Evolutionary conservation across 1,140 invertebrate genomes (phyloP), one percentile per base, ranked within the genome.

Genomic region (honey bee (Apis mellifera)): DNA sequence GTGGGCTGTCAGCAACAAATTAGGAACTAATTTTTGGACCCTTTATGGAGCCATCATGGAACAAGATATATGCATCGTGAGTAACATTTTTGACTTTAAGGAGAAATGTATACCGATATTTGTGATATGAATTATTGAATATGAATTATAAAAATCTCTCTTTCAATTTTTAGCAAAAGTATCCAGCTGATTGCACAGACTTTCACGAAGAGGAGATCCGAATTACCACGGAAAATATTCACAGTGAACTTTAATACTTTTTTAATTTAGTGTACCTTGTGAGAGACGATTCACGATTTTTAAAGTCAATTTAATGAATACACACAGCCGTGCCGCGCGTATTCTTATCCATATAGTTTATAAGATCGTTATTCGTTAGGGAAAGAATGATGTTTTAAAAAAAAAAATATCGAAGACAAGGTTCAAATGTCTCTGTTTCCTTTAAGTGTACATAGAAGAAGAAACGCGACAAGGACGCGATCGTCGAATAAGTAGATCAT

Each of bases 161-260:
- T 21, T 87, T 78, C 65, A 75, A 92, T 94, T 86, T 93, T n/a
- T 93, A 97, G 97, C 94, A 92, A 0, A 96, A 95, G 87, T 97
- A 96, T 90, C 96, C 96, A 79, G 96, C 95, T 0, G 95, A 97
- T 71, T 97, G 97, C 88, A 95, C 95, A 50, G 95, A 95, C 4
- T 98, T 97, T 93, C 96, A 97, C 89, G 96, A 97, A 91, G 97
- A 97, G 91, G 97, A 98, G 92, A 93, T 96, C 42, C 96, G 96
- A 95, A 96, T 97, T 23, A 97, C 96, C 48, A 88, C 96, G 52
- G 97, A 97, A 94, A 96, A 96, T 77, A 95, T 96, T 86, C 97
- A 97, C 91, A 97, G 95, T 90, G 97, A 97, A 94, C 94, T 97
- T 85, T 96, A 95, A 91, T 74, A 55, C 60, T 69, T 32, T 26